phyloP scores from a whole-genome alignment of 1,140 invertebrate species.

The silkworm (Bombyx mori) region ASM3026992v2 NC_085128.1:18390501-18391000 shows the following conservation, averaged over 20 bases:
- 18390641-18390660: slow-evolving; percentile 59
- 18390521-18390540: slow-evolving; percentile 35
- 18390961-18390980: slow-evolving; percentile 6
- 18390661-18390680: slow-evolving; percentile 58
- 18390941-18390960: slow-evolving; percentile 12
- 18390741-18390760: slow-evolving; percentile 54
- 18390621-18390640: slow-evolving; percentile 57
- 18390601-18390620: slow-evolving; percentile 41
- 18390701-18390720: slow-evolving; percentile 34
- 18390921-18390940: slow-evolving; percentile 49
- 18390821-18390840: slow-evolving; percentile 20
- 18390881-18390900: slow-evolving; percentile 61
- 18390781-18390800: slow-evolving; percentile 15
- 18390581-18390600: slow-evolving; percentile 54
- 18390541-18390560: slow-evolving; percentile 54
- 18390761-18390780: slow-evolving; percentile 34
- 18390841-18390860: slow-evolving; percentile 33
- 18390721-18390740: slow-evolving; percentile 25
- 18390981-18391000: background rate
- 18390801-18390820: slow-evolving; percentile 14
- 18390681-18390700: slow-evolving; percentile 56
- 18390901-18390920: slow-evolving; percentile 63
- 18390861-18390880: slow-evolving; percentile 54
- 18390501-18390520: slow-evolving; percentile 6
- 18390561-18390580: slow-evolving; percentile 49